phyloP scores from a whole-genome alignment of 2,888 invertebrate genomes.

The Amblyjoppa proteus region DNA sequence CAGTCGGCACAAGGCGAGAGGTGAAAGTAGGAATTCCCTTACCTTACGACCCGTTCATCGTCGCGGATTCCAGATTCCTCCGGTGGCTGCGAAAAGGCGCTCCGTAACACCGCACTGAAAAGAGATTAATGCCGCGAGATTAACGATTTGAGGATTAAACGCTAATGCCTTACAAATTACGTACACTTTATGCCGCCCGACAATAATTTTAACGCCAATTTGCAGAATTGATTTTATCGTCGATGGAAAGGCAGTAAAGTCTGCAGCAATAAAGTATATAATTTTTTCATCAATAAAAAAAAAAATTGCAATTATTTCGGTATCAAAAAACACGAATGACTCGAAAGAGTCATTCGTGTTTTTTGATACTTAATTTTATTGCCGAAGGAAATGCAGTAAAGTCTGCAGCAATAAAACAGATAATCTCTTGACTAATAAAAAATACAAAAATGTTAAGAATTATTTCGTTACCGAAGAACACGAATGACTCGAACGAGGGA shows the following conservation, averaged over 20 bases:
- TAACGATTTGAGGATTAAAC: neutral
- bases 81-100: conserved; percentile 8
- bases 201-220: neutral
- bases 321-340: too few relatives aligned
- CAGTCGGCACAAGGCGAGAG: conserved; percentile 36
- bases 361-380: neutral
- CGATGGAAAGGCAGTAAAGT: neutral
- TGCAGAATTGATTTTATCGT: neutral
- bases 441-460: neutral
- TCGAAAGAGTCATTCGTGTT: too few relatives aligned
- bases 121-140: neutral
- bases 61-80: conserved; percentile 16
- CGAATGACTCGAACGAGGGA: neutral
- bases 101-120: neutral
- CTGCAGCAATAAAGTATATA: neutral
- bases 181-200: neutral
- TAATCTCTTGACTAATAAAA: neutral
- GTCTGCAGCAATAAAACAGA: neutral
- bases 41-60: conserved; percentile 32
- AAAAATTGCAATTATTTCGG: too few relatives aligned
- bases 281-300: too few relatives aligned
- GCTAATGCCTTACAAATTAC: neutral
- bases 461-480: neutral
- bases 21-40: conserved; percentile 60
- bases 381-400: neutral